These are phyloP conservation scores for Odontomyia ornata DNA, from an alignment of 2,888 invertebrate species.

Conservation along the genomic window DNA sequence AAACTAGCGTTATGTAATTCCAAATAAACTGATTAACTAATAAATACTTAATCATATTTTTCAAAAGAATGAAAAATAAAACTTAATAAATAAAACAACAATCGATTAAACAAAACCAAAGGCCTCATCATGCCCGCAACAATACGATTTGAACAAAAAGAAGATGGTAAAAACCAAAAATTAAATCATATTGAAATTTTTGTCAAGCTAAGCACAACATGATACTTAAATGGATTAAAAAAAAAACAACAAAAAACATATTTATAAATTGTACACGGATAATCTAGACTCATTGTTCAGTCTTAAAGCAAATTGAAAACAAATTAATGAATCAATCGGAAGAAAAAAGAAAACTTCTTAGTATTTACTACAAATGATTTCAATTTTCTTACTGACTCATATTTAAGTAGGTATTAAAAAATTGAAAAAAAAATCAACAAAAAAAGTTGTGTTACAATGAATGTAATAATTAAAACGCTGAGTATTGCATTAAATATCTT, in stretches of 20 bases:
- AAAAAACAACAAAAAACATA: background rate
- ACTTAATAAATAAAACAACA: background rate
- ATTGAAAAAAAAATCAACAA: background rate
- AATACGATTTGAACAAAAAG: constrained; percentile 7
- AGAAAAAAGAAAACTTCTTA: background rate
- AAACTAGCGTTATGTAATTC: constrained; percentile 45
- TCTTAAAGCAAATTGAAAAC: constrained; percentile 1
- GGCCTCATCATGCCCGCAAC: constrained; percentile 23
- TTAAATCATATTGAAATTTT: background rate
- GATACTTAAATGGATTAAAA: background rate
- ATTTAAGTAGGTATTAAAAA: constrained; percentile 33
- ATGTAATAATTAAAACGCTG: constrained; percentile 49
- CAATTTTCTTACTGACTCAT: constrained; percentile 29
- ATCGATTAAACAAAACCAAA: constrained; percentile 16
- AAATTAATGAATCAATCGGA: background rate
- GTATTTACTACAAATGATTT: constrained; percentile 16
- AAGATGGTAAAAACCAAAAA: background rate
- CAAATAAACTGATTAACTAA: constrained; percentile 8
- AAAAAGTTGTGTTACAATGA: constrained; percentile 37
- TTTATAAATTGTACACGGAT: constrained; percentile 19
- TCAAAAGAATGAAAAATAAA: background rate
- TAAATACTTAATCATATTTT: background rate
- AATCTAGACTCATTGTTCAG: constrained; percentile 7
- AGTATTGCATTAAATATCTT: constrained; percentile 45
- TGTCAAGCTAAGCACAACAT: constrained; percentile 19